Evolutionary conservation across 1,140 invertebrate species (phyloP).

Genomic region (Papilio xuthus): DNA sequence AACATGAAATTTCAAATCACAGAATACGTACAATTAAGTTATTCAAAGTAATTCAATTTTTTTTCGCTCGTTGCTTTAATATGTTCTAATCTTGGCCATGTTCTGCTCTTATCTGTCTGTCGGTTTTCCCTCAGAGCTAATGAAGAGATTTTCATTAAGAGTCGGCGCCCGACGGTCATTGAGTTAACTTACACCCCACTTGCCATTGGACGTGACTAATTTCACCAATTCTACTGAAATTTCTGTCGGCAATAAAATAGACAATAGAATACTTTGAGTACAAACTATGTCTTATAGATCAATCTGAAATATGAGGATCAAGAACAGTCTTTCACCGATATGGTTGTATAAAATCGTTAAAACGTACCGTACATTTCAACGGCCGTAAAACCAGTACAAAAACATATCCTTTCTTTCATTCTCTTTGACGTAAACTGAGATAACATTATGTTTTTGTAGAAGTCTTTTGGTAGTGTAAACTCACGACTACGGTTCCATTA

Average conservation of each 20-base stretch:
- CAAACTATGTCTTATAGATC: no score
- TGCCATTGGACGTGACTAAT: constrained; percentile 26
- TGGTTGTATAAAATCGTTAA: no score
- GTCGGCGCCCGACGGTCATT: not conserved
- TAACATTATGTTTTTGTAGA: not conserved
- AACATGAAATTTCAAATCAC: not conserved
- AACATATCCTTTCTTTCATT: not conserved
- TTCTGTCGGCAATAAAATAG: not conserved
- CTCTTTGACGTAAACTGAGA: not conserved
- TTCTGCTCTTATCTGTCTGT: not conserved
- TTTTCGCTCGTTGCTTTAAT: not conserved
- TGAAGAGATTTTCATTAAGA: constrained; percentile 38
- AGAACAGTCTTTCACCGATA: no score
- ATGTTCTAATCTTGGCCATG: not conserved
- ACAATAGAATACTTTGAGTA: no score
- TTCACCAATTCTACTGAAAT: constrained; percentile 10
- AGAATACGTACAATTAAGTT: not conserved
- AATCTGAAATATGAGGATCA: no score
- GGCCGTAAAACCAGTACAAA: no score
- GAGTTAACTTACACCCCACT: constrained; percentile 30
- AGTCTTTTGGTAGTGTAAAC: not conserved
- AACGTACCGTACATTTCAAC: no score
- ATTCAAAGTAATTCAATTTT: not conserved
- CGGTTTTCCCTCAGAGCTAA: constrained; percentile 21
- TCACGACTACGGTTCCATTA: not conserved